Evolutionary conservation across 1,140 invertebrate genomes (phyloP), one percentile per base, ranked within the genome.

Genomic region (Sarcophaga peregrina): DNA sequence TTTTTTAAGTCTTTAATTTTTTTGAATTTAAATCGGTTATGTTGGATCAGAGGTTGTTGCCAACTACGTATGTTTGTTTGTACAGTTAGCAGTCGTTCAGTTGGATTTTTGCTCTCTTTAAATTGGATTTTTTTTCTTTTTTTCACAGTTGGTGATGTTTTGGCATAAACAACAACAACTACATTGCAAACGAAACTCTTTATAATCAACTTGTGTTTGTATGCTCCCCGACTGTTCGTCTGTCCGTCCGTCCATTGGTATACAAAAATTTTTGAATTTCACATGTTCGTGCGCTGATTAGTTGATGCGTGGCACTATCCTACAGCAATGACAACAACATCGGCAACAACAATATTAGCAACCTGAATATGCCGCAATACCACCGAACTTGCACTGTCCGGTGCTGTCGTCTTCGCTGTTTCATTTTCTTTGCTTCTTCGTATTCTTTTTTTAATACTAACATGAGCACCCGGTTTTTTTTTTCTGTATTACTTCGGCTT

Each of bases 21-120:
- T 37, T 37, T 37, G 25, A 37, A 37, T 37, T 37, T 37, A 37
- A 37, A 37, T 37, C 25, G 25, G 1, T 37, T 2, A 2, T 37
- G 25, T 37, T 37, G 25, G 25, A 4, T 37, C 25, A 37, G 25
- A 37, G 50, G 8, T 20, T 25, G 62, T 68, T 68, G 62, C 62
- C 62, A 68, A 68, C n/a, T 68, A n/a, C n/a, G n/a, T n/a, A n/a
- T n/a, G n/a, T n/a, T n/a, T 68, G 62, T 68, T 68, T 68, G 62
- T 68, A 68, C 62, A 68, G 62, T 68, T 68, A 68, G 8, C 17
- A 68, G 17, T 25, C 17, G 20, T n/a, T 20, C 62, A n/a, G 4
- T 68, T 68, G 15, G n/a, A 58, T 58, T 58, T 62, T 62, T 62
- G 58, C 20, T 68, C 8, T 37, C 4, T 37, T 4, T 37, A 1